Percentiles rank a stretch among this genome's conserved stretches.
These are phyloP conservation scores for Galerucella pusilla DNA, from an alignment of 2,888 invertebrate species.

Conservation along the genomic window DNA sequence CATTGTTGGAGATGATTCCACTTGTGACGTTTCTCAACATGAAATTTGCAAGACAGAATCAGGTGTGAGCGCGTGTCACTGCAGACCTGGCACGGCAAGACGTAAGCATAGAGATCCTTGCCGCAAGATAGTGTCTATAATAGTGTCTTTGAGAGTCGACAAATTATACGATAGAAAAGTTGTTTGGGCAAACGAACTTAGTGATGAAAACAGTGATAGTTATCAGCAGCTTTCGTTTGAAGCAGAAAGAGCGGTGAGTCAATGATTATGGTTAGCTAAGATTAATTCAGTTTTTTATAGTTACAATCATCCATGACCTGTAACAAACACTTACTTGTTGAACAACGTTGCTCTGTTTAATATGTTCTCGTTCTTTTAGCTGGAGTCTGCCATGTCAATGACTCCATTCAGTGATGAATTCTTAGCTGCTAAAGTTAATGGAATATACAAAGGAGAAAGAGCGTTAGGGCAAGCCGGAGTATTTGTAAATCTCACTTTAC, in stretches of 20 bases:
- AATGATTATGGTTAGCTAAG: not conserved
- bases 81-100: slow-evolving; percentile 81
- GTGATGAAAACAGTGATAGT: slow-evolving; percentile 81
- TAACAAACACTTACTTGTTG: not conserved
- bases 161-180: slow-evolving; percentile 83
- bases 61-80: slow-evolving; percentile 89
- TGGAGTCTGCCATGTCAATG: slow-evolving; percentile 93
- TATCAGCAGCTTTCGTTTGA: slow-evolving; percentile 87
- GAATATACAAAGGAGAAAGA: slow-evolving; percentile 79
- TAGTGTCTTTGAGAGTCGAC: slow-evolving; percentile 85
- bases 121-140: slow-evolving; percentile 80
- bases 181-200: slow-evolving; percentile 80
- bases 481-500: slow-evolving; percentile 86
- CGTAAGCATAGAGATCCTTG: slow-evolving; percentile 81
- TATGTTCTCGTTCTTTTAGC: slow-evolving; percentile 66
- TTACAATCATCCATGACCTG: no score
- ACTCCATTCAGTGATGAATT: slow-evolving; percentile 91
- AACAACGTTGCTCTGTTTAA: no score
- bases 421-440: slow-evolving; percentile 83
- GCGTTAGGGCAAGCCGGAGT: slow-evolving; percentile 78
- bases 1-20: slow-evolving; percentile 91
- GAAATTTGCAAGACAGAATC: slow-evolving; percentile 89
- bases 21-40: slow-evolving; percentile 88
- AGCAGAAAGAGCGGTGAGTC: slow-evolving; percentile 84
- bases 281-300: not conserved